phyloP scores from a whole-genome alignment of 2,888 invertebrate species.

The Hoplodrina ambigua region DNA sequence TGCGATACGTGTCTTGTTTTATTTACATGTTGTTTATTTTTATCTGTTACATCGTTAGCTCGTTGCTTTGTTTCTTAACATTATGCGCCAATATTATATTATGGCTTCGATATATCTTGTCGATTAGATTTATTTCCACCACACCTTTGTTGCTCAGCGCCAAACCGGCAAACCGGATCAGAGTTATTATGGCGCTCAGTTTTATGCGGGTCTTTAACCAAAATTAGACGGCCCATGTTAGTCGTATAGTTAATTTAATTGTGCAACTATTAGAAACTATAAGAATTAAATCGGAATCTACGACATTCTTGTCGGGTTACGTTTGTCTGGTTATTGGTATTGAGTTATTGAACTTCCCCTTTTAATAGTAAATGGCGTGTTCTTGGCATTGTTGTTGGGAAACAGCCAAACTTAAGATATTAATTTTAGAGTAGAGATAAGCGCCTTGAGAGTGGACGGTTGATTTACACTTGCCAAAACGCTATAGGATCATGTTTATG shows the following conservation, averaged over 20 bases:
- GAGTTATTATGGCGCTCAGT: slow-evolving; percentile 48
- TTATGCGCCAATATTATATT: slow-evolving; percentile 68
- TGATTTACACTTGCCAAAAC: slow-evolving; percentile 61
- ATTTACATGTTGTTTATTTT: slow-evolving; percentile 71
- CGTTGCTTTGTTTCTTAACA: slow-evolving; percentile 67
- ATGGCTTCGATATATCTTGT: slow-evolving; percentile 65
- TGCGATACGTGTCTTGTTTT: slow-evolving; percentile 69
- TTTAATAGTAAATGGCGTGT: slow-evolving; percentile 31
- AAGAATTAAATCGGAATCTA: slow-evolving; percentile 40
- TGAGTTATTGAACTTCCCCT: slow-evolving; percentile 33
- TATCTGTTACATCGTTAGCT: slow-evolving; percentile 65
- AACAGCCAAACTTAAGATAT: slow-evolving; percentile 49
- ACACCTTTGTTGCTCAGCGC: slow-evolving; percentile 61
- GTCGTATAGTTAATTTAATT: slow-evolving; percentile 45
- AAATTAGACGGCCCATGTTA: slow-evolving; percentile 46
- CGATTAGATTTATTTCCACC: slow-evolving; percentile 66
- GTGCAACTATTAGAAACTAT: slow-evolving; percentile 29
- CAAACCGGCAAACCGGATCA: slow-evolving; percentile 57
- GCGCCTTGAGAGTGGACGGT: slow-evolving; percentile 47
- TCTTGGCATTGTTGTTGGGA: slow-evolving; percentile 50
- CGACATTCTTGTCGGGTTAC: slow-evolving; percentile 40
- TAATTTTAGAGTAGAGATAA: slow-evolving; percentile 47
- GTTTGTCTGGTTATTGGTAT: slow-evolving; percentile 18
- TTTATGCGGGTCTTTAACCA: slow-evolving; percentile 55
- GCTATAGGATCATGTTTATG: slow-evolving; percentile 36